Evolutionary conservation across 1,140 invertebrate species (phyloP).

Genomic region (Colletes latitarsis): DNA sequence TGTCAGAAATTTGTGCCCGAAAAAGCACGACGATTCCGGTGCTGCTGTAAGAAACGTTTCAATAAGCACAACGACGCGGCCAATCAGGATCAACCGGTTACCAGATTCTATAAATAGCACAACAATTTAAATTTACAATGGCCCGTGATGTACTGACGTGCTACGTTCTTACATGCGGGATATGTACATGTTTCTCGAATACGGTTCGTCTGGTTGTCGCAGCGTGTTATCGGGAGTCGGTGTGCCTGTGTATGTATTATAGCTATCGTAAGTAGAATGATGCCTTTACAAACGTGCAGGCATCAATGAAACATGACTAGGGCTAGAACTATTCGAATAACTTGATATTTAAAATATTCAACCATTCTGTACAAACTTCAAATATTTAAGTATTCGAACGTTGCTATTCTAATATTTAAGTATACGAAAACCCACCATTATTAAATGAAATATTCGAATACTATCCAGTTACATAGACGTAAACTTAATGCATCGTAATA

Average conservation of each 20-base stretch:
- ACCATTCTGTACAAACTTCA: too few relatives aligned
- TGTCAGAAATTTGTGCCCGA: too few relatives aligned
- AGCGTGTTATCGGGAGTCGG: constrained; percentile 8
- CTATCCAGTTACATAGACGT: too few relatives aligned
- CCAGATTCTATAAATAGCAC: constrained; percentile 28
- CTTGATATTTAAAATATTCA: too few relatives aligned
- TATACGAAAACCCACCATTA: too few relatives aligned
- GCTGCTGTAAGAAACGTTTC: neutral
- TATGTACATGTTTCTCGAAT: constrained; percentile 31
- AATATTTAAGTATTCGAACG: too few relatives aligned
- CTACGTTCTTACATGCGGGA: neutral
- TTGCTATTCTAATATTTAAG: too few relatives aligned
- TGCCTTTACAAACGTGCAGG: neutral
- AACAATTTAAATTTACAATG: constrained; percentile 43
- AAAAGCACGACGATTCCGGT: neutral
- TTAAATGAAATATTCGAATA: too few relatives aligned
- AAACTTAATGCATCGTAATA: too few relatives aligned
- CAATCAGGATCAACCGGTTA: constrained; percentile 26
- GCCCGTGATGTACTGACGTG: neutral
- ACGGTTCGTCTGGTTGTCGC: constrained; percentile 8
- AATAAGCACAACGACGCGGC: neutral
- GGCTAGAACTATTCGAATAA: constrained; percentile 1
- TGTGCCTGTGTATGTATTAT: neutral
- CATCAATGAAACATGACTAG: neutral
- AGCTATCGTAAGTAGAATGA: constrained; percentile 25